Evolutionary conservation across 1,140 invertebrate genomes (phyloP).

Genomic region (Reticulitermes speratus): DNA sequence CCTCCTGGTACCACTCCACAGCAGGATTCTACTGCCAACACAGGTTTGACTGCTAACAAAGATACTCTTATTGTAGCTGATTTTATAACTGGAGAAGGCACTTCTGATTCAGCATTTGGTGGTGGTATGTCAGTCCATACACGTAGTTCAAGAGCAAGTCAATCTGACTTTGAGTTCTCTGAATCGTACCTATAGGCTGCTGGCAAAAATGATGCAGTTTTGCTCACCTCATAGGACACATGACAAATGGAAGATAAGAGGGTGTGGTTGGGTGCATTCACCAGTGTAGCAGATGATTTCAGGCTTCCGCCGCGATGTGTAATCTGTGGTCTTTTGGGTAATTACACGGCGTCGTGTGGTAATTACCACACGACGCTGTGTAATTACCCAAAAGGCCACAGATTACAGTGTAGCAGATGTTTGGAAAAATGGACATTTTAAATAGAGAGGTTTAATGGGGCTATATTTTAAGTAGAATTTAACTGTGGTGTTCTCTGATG

Average conservation of each 20-base stretch:
- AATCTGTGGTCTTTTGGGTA: no score
- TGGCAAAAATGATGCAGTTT: not conserved
- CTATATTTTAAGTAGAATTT: no score
- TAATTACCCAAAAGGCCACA: no score
- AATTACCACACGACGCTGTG: no score
- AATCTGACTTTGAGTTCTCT: constrained; percentile 82
- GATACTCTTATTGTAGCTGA: constrained; percentile 64
- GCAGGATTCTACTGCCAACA: constrained; percentile 19
- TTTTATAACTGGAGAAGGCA: constrained; percentile 72
- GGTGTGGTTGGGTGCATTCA: not conserved
- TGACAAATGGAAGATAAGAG: not conserved
- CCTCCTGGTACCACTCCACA: no score
- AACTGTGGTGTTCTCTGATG: not conserved
- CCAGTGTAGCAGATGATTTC: no score
- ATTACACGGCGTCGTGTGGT: no score
- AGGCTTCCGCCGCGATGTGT: no score
- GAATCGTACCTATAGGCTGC: constrained; percentile 79
- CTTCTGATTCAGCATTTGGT: constrained; percentile 71
- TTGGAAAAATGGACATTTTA: no score
- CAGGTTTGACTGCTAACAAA: constrained; percentile 41
- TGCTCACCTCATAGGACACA: not conserved
- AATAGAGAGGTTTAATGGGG: no score
- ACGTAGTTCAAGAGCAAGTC: constrained; percentile 72
- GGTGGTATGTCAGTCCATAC: constrained; percentile 71
- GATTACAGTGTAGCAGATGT: no score